Conservation (phyloP, 2,888 invertebrate species). For the Meliscaeva auricollis region DNA sequence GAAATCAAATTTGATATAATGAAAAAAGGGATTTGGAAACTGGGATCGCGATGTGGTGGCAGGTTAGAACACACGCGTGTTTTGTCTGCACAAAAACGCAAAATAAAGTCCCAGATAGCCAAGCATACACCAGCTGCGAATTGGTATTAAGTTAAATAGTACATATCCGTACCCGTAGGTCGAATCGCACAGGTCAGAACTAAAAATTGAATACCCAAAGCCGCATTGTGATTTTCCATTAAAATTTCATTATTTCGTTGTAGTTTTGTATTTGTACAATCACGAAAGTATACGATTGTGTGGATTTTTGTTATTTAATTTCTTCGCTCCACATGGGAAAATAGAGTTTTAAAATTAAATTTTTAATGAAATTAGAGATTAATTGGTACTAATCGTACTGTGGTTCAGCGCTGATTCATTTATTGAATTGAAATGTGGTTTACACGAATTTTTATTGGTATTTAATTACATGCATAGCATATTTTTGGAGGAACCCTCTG, state of each 20-base stretch:
- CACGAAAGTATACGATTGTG: background rate
- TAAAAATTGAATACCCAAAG: slow-evolving; percentile 59
- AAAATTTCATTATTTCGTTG: slow-evolving; percentile 62
- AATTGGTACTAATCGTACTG: slow-evolving; percentile 72
- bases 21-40: slow-evolving; percentile 45
- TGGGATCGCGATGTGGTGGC: slow-evolving; percentile 57
- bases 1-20: slow-evolving; percentile 70
- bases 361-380: slow-evolving; percentile 74
- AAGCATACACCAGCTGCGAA: background rate
- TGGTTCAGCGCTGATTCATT: slow-evolving; percentile 62
- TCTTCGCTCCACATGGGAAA: background rate
- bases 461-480: slow-evolving; percentile 64
- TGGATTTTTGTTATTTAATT: slow-evolving; percentile 29
- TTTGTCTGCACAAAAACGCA: background rate
- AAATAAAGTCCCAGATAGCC: background rate
- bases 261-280: background rate
- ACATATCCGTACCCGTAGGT: background rate
- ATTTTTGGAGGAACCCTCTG: background rate
- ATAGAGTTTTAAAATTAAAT: slow-evolving; percentile 55
- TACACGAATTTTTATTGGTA: slow-evolving; percentile 66
- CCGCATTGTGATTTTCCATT: slow-evolving; percentile 62
- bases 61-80: slow-evolving; percentile 12
- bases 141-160: slow-evolving; percentile 23
- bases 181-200: slow-evolving; percentile 13
- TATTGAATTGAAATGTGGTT: slow-evolving; percentile 71